Base-by-base conservation (phyloP, 2,888 invertebrate species). In the Nomada fabriciana region DNA sequence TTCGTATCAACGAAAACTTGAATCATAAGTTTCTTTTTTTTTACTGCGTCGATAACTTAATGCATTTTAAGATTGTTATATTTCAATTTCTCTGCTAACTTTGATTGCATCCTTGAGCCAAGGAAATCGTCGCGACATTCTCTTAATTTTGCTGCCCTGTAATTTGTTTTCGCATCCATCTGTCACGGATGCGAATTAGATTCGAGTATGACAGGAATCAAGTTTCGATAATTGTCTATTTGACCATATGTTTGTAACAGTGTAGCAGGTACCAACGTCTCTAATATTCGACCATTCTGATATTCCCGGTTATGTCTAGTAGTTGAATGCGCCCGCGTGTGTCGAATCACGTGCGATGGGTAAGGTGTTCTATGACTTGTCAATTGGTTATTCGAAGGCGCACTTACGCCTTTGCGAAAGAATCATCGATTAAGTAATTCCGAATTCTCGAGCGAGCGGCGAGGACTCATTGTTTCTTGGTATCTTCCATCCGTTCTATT, bases 401-500 rank as follows among this genome's bases (percentile, higher is more conserved):
- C 60, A 36, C 52, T 70, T 71, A 42, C 63, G 53, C 2, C 57
- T 72, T 65, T 55, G 25, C 29, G 57, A 67, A 60, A 47, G 69
- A 70, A 64, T 67, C 57, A 43, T 42, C 65, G 18, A 52, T 73
- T 57, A 52, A 76, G 25, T 71, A 43, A 65, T 81, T 75, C 64
- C 43, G 29, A 76, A 73, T 78, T 80, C 47, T n/a, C 36, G 10
- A 65, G 63, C 25, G 72, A 73, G 15, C 36, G 29, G 25, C 29
- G 42, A 80, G 18, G n/a, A 50, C 50, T 53, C 70, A 43, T 72
- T 76, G 65, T 82, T 73, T 43, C 23, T n/a, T 43, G 25, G n/a
- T 72, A 57, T 23, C 73, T 65, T 76, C 64, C 29, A n/a, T 55
- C 55, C 52, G 57, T 10, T 65, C 80, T 74, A 72, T 82, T 80